Evolutionary conservation across 1,140 invertebrate genomes (phyloP).

Genomic region (Drosophila dunni): DNA sequence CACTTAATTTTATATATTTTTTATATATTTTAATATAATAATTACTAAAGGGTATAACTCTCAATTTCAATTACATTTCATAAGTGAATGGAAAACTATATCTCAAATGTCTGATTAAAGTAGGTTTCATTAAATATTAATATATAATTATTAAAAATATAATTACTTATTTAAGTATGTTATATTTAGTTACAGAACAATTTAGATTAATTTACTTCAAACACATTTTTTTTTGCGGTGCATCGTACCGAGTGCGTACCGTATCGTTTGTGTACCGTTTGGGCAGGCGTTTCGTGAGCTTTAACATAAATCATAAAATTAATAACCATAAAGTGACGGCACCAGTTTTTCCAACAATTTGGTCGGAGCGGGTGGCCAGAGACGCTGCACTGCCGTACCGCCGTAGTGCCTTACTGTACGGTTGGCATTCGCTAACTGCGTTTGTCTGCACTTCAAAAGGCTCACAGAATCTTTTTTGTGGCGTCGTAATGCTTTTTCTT

Average conservation of each 20-base stretch:
- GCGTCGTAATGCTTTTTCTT: background rate
- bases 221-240: background rate
- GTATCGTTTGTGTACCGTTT: background rate
- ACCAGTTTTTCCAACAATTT: constrained; percentile 72
- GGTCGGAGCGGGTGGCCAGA: constrained; percentile 63
- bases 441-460: constrained; percentile 68
- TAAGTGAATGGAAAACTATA: too few species aligned
- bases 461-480: background rate
- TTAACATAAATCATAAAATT: constrained; percentile 84
- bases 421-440: background rate
- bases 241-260: constrained; percentile 13
- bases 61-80: too few species aligned
- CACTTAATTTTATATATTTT: too few species aligned
- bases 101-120: too few species aligned
- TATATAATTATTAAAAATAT: too few species aligned
- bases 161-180: too few species aligned
- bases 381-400: background rate
- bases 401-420: background rate
- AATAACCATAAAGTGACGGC: constrained; percentile 84
- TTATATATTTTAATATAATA: too few species aligned
- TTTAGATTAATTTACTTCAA: too few species aligned
- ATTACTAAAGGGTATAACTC: too few species aligned
- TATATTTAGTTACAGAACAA: too few species aligned
- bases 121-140: too few species aligned
- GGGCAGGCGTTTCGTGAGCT: constrained; percentile 68